Percentiles rank a stretch among this genome's conserved stretches.
phyloP scores from a whole-genome alignment of 2,888 invertebrate genomes.

The Chloroclysta siterata region DNA sequence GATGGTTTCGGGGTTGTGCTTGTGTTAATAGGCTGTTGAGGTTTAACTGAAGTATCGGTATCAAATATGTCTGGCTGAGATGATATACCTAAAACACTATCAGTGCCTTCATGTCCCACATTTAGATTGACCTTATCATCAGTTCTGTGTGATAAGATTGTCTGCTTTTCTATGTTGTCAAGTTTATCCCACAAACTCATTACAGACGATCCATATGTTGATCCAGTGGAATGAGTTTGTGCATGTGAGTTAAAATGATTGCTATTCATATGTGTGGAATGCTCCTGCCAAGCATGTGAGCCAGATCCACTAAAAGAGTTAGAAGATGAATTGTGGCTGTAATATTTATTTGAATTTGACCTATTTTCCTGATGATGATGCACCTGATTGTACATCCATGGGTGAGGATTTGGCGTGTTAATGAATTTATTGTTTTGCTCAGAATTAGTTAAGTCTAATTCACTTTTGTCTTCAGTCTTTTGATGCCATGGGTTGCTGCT shows the following conservation, averaged over 20 bases:
- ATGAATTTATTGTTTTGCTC: constrained; percentile 7
- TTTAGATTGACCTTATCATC: constrained; percentile 5
- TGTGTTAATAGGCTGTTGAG: not conserved
- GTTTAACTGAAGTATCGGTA: constrained; percentile 8
- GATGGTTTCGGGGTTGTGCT: constrained; percentile 21
- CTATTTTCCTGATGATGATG: constrained; percentile 18
- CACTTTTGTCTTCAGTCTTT: constrained; percentile 8
- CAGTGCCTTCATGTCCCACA: constrained; percentile 10
- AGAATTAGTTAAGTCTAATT: constrained; percentile 10
- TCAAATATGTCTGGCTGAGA: constrained; percentile 9
- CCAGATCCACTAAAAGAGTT: constrained; percentile 25
- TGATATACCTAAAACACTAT: constrained; percentile 12
- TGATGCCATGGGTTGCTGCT: constrained; percentile 27
- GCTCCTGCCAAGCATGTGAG: constrained; percentile 29
- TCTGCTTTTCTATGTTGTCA: constrained; percentile 45
- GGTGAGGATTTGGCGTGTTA: constrained; percentile 25
- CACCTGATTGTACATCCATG: constrained; percentile 34
- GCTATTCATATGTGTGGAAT: constrained; percentile 28
- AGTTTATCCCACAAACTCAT: constrained; percentile 51
- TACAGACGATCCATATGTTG: constrained; percentile 36
- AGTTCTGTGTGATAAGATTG: constrained; percentile 27
- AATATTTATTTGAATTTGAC: constrained; percentile 19
- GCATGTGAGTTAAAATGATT: constrained; percentile 17
- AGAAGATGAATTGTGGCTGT: constrained; percentile 24
- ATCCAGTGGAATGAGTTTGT: constrained; percentile 13